Conservation (phyloP, 2,113 vertebrate species). For the Stictonetta naevosa region DNA sequence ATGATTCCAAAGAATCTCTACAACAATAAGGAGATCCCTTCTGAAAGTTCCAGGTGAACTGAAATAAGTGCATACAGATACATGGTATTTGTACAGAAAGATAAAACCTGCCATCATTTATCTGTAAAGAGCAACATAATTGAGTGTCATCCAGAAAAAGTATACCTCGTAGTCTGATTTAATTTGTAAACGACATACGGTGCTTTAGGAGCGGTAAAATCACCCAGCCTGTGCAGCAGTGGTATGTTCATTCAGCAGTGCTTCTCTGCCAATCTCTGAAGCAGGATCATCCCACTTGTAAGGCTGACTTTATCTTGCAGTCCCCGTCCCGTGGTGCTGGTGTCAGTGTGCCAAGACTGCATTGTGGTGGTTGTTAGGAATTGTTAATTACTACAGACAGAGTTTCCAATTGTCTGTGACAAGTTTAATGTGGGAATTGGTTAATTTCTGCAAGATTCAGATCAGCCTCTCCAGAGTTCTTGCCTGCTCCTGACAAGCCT, state of each 20-base stretch:
- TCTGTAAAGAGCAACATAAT: neutral
- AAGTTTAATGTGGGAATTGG: neutral
- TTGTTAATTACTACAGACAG: neutral
- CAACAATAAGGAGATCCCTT: neutral
- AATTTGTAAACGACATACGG: neutral
- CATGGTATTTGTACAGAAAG: neutral
- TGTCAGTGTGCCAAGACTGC: fast-evolving
- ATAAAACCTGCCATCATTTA: neutral
- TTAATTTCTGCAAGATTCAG: neutral
- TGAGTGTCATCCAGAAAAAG: neutral
- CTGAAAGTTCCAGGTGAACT: neutral
- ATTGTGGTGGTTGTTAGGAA: neutral
- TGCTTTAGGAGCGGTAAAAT: neutral
- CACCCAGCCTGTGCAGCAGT: neutral
- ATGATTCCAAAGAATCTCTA: neutral
- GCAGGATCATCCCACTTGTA: fast-evolving
- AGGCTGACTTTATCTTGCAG: neutral
- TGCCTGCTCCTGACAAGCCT: neutral
- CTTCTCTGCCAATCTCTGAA: neutral
- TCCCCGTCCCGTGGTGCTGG: neutral
- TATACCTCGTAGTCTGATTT: neutral
- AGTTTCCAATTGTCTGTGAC: neutral
- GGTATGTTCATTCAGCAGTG: neutral
- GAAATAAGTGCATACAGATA: neutral
- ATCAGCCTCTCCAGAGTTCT: neutral